A percentile compares a stretch with the other conserved stretches of the same genome.
phyloP scores from a whole-genome alignment of 2,797 vertebrate genomes.

The Meda fulgida region DNA sequence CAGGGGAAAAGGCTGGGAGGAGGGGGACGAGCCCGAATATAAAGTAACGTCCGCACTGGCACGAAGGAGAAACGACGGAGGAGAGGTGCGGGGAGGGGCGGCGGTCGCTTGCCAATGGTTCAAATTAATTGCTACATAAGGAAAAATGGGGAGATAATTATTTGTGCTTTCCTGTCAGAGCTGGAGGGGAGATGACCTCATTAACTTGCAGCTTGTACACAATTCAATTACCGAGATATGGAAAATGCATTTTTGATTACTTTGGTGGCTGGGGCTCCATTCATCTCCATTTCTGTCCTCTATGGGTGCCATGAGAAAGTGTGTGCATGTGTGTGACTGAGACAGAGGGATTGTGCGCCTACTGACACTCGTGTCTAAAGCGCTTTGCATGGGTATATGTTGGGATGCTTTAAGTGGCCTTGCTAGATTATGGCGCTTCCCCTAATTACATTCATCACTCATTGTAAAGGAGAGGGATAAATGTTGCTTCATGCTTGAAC shows the following conservation, averaged over 20 bases:
- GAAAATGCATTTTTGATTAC: conserved; percentile 97
- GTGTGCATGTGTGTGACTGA: conserved; percentile 68
- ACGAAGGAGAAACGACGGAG: conserved; percentile 35
- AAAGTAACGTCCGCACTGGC: conserved; percentile 32
- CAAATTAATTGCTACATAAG: conserved; percentile 94
- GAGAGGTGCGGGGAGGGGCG: conserved; percentile 58
- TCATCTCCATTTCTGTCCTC: conserved; percentile 81
- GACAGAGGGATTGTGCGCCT: conserved; percentile 40
- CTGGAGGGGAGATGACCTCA: conserved; percentile 90
- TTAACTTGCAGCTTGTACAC: conserved; percentile 94
- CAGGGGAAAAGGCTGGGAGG: conserved; percentile 44
- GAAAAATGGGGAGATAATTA: conserved; percentile 94
- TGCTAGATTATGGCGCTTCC: conserved; percentile 44
- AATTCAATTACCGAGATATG: conserved; percentile 94
- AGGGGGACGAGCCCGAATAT: conserved; percentile 11
- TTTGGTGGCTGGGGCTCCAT: conserved; percentile 79
- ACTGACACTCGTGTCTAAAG: conserved; percentile 37
- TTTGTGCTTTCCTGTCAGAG: conserved; percentile 91
- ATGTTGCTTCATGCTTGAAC: background rate
- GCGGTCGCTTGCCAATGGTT: conserved; percentile 82
- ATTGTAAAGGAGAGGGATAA: conserved; percentile 30
- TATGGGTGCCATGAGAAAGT: conserved; percentile 35
- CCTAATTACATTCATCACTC: conserved; percentile 50
- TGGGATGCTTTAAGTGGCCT: conserved; percentile 40
- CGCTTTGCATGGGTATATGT: conserved; percentile 31